Evolutionary conservation across 2,113 vertebrate species (phyloP), one percentile per base, ranked within the genome.

Genomic region (Sinocyclocheilus anshuiensis): DNA sequence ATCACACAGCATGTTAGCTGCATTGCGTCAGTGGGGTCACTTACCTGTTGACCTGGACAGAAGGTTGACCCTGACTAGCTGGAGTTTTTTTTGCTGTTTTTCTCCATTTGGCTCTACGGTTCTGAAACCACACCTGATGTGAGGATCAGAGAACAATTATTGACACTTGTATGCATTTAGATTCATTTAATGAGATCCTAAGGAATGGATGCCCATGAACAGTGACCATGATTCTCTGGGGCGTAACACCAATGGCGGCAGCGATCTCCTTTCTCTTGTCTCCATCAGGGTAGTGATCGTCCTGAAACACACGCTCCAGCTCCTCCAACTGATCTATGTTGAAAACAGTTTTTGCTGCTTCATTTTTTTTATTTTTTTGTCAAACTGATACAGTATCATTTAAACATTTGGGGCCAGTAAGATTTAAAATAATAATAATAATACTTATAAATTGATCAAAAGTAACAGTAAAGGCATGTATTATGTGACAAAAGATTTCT

Each of bases 61-160:
- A 48, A 18, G 78, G 53, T n/a, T 61, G 81, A 50, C 83, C 78
- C 12, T 91, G 90, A 48, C 55, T 57, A 0, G 45, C 29, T 7
- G 88, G 18, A 0, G 33, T 84, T 72, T 85, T 77, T 6, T 91
- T 94, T 84, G 86, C 84, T 0, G 82, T 93, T 92, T 98, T 98
- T 4, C 96, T 93, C 97, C 97, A 98, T 90, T 98, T 99, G 1
- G 98, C 98, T 77, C 98, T 90, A 63, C 98, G 97, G 88, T 99
- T 99, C 94, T 99, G 98, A 93, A 99, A 99, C 98, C 98, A 99
- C 50, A 99, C 97, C 98, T 99, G 83, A 55, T n/a, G 83, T 53
- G 13, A 78, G 59, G 77, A 69, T 61, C 13, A 63, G 39, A 26
- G n/a, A 2, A 26, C 15, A 39, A 42, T 61, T 80, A 80, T 24